A percentile compares a stretch with the other conserved stretches of the same genome.
These are phyloP conservation scores for Dasyornis broadbenti DNA, from an alignment of 2,113 vertebrate genomes.

Conservation along the genomic window DNA sequence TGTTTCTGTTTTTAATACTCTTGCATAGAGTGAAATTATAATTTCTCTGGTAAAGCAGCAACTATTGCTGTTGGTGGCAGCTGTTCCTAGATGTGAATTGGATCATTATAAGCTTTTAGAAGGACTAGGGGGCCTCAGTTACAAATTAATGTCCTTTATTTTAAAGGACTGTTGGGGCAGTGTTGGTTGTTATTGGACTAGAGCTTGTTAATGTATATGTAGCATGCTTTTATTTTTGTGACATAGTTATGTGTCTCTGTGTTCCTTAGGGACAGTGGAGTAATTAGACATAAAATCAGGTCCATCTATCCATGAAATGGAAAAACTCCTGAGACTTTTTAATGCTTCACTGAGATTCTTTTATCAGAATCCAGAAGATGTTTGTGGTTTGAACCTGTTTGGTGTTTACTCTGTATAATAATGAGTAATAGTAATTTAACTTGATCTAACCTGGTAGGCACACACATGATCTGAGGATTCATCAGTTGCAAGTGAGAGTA, in stretches of 20 bases:
- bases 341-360: neutral
- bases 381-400: neutral
- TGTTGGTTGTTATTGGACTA: neutral
- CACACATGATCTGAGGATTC: constrained; percentile 93
- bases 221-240: neutral
- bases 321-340: neutral
- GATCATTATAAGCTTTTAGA: neutral
- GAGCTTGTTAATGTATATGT: neutral
- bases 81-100: neutral
- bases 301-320: neutral
- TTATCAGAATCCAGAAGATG: neutral
- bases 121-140: neutral
- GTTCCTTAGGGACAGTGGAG: neutral
- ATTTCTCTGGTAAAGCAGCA: neutral
- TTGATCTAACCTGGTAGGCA: constrained; percentile 73
- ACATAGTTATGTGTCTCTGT: neutral
- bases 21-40: neutral
- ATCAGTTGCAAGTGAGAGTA: constrained; percentile 91
- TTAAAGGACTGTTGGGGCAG: neutral
- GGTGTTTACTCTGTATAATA: neutral
- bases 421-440: neutral
- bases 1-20: neutral
- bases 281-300: neutral
- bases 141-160: neutral
- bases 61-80: neutral